Base-by-base conservation (phyloP, 37 sponge, comb jelly and placozoan genomes). In the Oscarella lobularis region DNA sequence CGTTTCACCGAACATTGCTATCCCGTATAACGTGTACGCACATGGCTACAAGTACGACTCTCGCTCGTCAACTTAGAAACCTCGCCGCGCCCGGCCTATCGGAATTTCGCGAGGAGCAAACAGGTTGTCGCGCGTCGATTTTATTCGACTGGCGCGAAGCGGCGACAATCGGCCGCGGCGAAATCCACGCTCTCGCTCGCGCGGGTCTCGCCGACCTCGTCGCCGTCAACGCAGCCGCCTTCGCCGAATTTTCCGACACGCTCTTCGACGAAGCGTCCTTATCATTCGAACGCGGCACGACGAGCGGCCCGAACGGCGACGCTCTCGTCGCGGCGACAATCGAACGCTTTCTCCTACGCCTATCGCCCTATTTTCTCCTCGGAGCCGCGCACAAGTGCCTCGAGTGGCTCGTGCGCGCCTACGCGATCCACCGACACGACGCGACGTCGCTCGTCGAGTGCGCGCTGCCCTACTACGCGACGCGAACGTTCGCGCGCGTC, bases 201-300 rank as follows among this genome's bases (percentile, higher is more conserved):
- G 92, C 89, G 66, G 99, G 94, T n/a, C 78, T 97, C 20, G 91
- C 92, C 66, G 91, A 93, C 41, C 80, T 97, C 66, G 76, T 86
- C 30, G 60, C 67, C 39, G 81, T 93, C 0, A 79, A 97, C 35
- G 67, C 71, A 6, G 76, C 67, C 38, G 87, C 89, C 40, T 39
- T 68, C 29, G 74, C 84, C 35, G 89, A 81, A 55, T 35, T 2
- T 38, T 67, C 55, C 2, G 77, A 77, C 1, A 79, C 77, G 3
- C 84, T 97, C 0, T 97, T 97, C 75, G 39, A 77, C 20, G 87
- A 82, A 33, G 80, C 71, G 29, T 90, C 81, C 40, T 78, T 76
- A 66, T 78, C 72, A 30, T 88, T 85, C 73, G 91, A 97, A 39
- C 78, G 99, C 2, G 76, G 72, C 0, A 38, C 76, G 0, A 75